Evolutionary conservation across 2,888 invertebrate species (phyloP), one percentile per base, ranked within the genome.

Genomic region (Cephus rjabovi): DNA sequence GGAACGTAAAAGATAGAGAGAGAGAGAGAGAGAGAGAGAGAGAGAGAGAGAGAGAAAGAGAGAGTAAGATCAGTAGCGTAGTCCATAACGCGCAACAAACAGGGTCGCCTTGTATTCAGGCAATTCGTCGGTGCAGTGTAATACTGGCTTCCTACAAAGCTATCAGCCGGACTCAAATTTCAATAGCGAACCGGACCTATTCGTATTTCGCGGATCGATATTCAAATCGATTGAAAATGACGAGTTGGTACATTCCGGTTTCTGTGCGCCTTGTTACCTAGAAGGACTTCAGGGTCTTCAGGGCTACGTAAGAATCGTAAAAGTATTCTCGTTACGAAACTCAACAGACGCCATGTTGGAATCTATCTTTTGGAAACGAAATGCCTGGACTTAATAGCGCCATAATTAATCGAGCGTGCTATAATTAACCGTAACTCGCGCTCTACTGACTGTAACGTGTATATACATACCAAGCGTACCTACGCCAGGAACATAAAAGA

Each of bases 321-420:
- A 56, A 56, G 56, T 23, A 56, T 56, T 23, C 56, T 56, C 23
- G 56, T 56, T 56, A 56, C 23, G 9, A 56, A 56, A 56, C 56
- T 56, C 56, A 23, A 23, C 15, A 9, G 56, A 56, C 23, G 56
- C 56, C 56, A 56, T 56, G 1, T 23, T 56, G 23, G 23, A 56
- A 56, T 56, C 9, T 56, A 23, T 15, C 56, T 56, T 56, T 56
- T 23, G 56, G 9, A 56, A 56, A 56, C 9, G 56, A 56, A 56
- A 23, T 15, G 56, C 9, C 73, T 69, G 75, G 70, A 75, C 76
- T 76, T 34, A 74, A 33, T 68, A 37, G 69, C 68, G 69, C 31
- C 73, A 30, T 37, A 71, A 11, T 40, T 76, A 75, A 80, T 78
- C 76, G 75, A 76, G 78, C 76, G 73, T 74, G 75, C 75, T 73